Conservation (phyloP, 2,888 invertebrate genomes). For the Ophion costatus region DNA sequence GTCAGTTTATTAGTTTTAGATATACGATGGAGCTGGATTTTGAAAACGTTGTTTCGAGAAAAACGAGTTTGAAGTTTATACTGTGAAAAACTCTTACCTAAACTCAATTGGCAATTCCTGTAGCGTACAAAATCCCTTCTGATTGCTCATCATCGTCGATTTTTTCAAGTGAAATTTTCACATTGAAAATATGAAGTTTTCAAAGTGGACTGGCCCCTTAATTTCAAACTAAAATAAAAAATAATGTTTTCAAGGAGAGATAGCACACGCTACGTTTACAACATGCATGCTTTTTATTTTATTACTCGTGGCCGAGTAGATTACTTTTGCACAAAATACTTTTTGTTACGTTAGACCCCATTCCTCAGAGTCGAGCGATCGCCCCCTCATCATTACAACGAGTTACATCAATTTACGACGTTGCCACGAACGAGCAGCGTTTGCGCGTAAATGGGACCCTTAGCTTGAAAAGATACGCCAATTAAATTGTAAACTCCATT, state of each 20-base stretch:
- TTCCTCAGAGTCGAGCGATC: constrained; percentile 2
- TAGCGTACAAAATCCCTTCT: too few relatives aligned
- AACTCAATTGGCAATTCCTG: too few relatives aligned
- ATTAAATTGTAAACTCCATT: not conserved
- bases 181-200: too few relatives aligned
- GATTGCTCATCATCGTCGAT: too few relatives aligned
- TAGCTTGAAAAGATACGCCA: not conserved
- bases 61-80: too few relatives aligned
- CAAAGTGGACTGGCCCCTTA: too few relatives aligned
- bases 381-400: constrained; percentile 19
- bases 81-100: too few relatives aligned
- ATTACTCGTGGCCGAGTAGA: constrained; percentile 54
- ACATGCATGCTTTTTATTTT: constrained; percentile 70
- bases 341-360: not conserved
- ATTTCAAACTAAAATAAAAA: constrained; percentile 15
- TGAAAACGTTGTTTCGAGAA: too few relatives aligned
- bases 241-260: constrained; percentile 26
- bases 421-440: constrained; percentile 42
- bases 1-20: too few relatives aligned
- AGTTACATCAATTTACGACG: not conserved
- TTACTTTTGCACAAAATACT: constrained; percentile 23
- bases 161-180: too few relatives aligned
- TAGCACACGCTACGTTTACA: constrained; percentile 69
- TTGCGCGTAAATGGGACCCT: constrained; percentile 15
- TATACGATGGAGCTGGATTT: too few relatives aligned